These are phyloP conservation scores for Ophion ventricosus DNA, from an alignment of 2,888 invertebrate genomes.

Conservation along the genomic window DNA sequence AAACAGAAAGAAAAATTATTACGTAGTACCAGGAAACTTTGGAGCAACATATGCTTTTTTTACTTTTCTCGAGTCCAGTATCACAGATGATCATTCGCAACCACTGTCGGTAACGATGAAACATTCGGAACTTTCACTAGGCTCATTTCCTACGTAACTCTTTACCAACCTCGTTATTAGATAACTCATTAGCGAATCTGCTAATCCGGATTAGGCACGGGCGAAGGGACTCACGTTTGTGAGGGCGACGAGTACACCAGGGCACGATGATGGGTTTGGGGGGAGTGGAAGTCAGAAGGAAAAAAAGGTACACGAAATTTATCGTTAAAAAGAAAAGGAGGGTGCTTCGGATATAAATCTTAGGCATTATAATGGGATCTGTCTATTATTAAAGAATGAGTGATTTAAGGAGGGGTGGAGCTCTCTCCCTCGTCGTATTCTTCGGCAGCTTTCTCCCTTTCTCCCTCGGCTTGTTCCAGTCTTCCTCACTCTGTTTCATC, in stretches of 20 bases:
- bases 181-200: conserved; percentile 70
- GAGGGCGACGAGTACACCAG: conserved; percentile 42
- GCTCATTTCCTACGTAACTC: conserved; percentile 21
- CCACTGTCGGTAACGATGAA: conserved; percentile 1
- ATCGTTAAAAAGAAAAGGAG: conserved; percentile 83
- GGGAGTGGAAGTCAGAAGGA: conserved; percentile 37
- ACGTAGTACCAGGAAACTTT: too few species aligned
- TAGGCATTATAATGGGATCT: conserved; percentile 83
- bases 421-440: conserved; percentile 69
- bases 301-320: conserved; percentile 79
- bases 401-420: conserved; percentile 83
- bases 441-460: conserved; percentile 52
- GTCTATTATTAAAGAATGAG: conserved; percentile 84
- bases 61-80: too few species aligned
- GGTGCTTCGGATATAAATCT: conserved; percentile 82
- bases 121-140: background rate
- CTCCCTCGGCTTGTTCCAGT: conserved; percentile 23
- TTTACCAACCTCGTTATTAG: conserved; percentile 69
- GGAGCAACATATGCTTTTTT: too few species aligned
- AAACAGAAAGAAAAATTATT: too few species aligned
- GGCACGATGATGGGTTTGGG: conserved; percentile 27
- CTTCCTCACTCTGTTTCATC: conserved; percentile 67
- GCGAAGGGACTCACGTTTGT: conserved; percentile 43
- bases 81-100: background rate
- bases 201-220: conserved; percentile 62